These are phyloP conservation scores for Caenorhabditis inopinata DNA, from an alignment of 1,140 invertebrate genomes.

Conservation along the genomic window DNA sequence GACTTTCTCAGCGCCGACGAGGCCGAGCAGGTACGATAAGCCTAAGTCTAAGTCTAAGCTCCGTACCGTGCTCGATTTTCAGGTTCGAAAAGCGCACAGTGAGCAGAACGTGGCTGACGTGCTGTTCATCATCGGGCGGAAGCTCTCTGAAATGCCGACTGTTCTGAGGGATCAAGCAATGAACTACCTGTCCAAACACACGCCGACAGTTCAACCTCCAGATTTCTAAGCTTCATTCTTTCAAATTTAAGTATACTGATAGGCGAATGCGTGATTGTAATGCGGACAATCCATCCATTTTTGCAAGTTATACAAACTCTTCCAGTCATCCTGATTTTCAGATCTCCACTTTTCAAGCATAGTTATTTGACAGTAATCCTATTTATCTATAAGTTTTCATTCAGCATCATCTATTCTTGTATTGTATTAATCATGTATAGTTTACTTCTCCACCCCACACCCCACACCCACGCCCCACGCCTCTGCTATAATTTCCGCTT, in stretches of 20 bases:
- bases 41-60: too few species aligned
- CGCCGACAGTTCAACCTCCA: constrained; percentile 19
- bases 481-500: background rate
- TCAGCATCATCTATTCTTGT: too few species aligned
- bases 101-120: background rate
- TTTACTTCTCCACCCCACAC: too few species aligned
- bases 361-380: too few species aligned
- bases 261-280: too few species aligned
- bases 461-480: too few species aligned
- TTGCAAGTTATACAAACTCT: too few species aligned
- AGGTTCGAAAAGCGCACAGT: constrained; percentile 12
- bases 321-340: too few species aligned
- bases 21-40: background rate
- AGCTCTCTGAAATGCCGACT: background rate
- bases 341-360: too few species aligned
- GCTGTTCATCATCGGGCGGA: background rate
- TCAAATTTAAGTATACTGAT: too few species aligned
- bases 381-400: too few species aligned
- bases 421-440: constrained; percentile 6
- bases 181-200: background rate
- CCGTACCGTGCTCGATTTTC: background rate
- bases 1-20: background rate
- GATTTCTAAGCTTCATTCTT: background rate
- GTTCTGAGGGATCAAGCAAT: background rate
- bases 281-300: too few species aligned